Evolutionary conservation across 2,113 vertebrate species (phyloP), one percentile per base, ranked within the genome.

Genomic region (Lonchura striata): DNA sequence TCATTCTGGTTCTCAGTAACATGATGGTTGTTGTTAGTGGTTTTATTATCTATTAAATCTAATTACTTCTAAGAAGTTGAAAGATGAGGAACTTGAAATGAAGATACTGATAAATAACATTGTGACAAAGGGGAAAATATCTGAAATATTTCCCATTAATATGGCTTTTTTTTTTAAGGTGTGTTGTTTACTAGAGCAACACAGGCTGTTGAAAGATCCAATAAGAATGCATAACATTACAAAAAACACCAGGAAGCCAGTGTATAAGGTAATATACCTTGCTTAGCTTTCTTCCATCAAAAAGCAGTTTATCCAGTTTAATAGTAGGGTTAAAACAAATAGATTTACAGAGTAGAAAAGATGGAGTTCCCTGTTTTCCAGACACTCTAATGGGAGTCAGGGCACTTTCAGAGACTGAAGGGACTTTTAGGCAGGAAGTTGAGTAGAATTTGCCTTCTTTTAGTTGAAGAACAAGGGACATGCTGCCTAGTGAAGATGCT

Each of bases 21-120:
- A 69, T 1, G 2, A 47, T 57, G 41, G 28, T 10, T 68, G 15
- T 0, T 56, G 27, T 0, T 71, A 33, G 12, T 52, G 6, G 11
- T 9, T 68, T 28, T 28, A 41, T 59, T 47, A 50, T 52, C n/a
- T 33, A 86, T 69, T 72, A 56, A 76, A 69, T 64, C 7, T 37
- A 52, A 46, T 15, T 44, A 16, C 42, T 64, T 79, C 21, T 69
- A 44, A 39, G 39, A 68, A 82, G 19, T 13, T 39, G 71, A 82
- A 92, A 49, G 70, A 50, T 35, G 9, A 86, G 14, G 33, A 91
- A 54, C 5, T 50, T 3, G 4, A 79, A 85, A 63, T 17, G 28
- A 92, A 76, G 41, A 54, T 56, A 63, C 33, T 41, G 41, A 69
- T 76, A 92, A 63, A 75, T 11, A 82, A 47, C 10, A 4, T 31